Evolutionary conservation across 2,888 invertebrate genomes (phyloP).

Genomic region (Eupelmus urozonus): DNA sequence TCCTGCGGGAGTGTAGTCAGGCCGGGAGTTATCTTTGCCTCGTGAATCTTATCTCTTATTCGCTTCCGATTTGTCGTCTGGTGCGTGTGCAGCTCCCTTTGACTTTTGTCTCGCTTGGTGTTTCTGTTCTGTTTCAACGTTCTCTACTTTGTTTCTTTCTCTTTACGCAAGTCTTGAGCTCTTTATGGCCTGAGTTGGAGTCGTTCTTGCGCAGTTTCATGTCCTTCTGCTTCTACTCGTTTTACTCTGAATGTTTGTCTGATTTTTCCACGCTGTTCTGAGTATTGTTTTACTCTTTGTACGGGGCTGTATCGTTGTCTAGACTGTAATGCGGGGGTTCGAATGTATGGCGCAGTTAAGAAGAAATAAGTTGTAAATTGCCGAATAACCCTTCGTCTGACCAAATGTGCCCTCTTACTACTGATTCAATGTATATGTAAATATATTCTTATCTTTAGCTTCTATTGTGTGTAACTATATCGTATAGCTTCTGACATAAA

Average conservation of each 20-base stretch:
- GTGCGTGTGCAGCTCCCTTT: slow-evolving; percentile 5
- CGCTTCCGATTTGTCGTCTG: slow-evolving; percentile 41
- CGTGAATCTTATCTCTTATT: slow-evolving; percentile 33
- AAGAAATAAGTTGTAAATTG: too few species aligned
- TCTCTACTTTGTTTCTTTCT: slow-evolving; percentile 27
- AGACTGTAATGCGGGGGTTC: too few species aligned
- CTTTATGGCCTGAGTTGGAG: not conserved
- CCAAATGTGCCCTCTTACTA: too few species aligned
- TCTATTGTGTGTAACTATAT: too few species aligned
- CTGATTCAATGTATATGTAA: too few species aligned
- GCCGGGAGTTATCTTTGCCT: slow-evolving; percentile 20
- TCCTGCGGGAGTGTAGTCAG: slow-evolving; percentile 7
- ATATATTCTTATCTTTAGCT: too few species aligned
- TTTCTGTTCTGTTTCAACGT: not conserved
- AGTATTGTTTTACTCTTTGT: too few species aligned
- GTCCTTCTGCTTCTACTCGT: not conserved
- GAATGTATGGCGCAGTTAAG: too few species aligned
- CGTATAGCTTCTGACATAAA: too few species aligned
- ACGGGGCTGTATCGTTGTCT: too few species aligned
- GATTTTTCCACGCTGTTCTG: too few species aligned
- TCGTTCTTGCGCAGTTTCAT: not conserved
- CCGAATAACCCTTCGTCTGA: too few species aligned
- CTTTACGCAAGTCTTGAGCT: slow-evolving; percentile 7
- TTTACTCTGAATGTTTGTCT: not conserved
- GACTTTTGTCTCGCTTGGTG: slow-evolving; percentile 16